phyloP scores from a whole-genome alignment of 2,113 vertebrate genomes.

The Phalacrocorax carbo region DNA sequence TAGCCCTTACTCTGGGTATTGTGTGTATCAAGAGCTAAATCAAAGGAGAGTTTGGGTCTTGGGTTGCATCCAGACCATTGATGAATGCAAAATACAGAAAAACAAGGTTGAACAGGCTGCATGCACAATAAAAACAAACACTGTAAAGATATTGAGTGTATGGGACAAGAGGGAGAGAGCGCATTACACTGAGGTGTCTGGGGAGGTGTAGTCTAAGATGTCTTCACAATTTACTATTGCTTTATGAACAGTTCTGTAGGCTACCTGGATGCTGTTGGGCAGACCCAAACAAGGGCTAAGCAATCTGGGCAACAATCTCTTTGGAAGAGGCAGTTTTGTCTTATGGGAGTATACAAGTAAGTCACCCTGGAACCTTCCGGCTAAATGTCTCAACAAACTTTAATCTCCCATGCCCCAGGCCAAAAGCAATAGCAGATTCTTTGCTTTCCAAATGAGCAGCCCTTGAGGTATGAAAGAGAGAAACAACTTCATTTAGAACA shows the following conservation, averaged over 20 bases:
- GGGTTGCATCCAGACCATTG: not conserved
- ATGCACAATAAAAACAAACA: not conserved
- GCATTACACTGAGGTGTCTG: not conserved
- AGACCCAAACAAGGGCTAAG: not conserved
- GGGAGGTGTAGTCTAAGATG: not conserved
- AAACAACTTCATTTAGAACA: not conserved
- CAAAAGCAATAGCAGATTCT: not conserved
- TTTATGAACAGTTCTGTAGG: not conserved
- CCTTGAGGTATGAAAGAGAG: not conserved
- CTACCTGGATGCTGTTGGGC: not conserved
- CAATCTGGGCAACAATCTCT: not conserved
- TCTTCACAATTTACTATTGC: not conserved
- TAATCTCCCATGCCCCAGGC: not conserved
- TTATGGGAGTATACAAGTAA: not conserved
- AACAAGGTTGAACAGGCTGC: not conserved
- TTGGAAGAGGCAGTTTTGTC: not conserved
- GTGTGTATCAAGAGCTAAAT: not conserved
- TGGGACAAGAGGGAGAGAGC: not conserved
- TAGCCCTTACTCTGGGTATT: not conserved
- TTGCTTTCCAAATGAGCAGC: not conserved
- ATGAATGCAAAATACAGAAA: not conserved
- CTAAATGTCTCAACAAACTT: slow-evolving; percentile 1
- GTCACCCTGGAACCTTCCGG: not conserved
- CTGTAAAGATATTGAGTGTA: not conserved
- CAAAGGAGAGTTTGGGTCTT: not conserved